phyloP scores from a whole-genome alignment of 2,888 invertebrate species.

The Latrodectus elegans region DNA sequence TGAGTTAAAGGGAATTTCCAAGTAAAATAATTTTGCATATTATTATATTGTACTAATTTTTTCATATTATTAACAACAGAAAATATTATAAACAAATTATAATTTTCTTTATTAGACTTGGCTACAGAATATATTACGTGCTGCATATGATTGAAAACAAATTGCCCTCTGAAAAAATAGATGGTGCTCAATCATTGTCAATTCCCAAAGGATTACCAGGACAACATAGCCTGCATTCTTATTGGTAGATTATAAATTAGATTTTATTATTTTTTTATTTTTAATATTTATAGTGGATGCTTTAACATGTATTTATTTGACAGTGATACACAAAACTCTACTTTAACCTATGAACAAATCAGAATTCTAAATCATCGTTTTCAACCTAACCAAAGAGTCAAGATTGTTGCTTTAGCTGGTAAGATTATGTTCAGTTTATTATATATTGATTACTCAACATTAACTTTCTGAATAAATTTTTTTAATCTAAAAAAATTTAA shows the following conservation, averaged over 20 bases:
- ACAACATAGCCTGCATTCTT: constrained; percentile 48
- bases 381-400: constrained; percentile 49
- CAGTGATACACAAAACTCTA: constrained; percentile 12
- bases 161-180: background rate
- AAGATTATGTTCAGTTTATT: constrained; percentile 1
- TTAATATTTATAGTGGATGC: background rate
- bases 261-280: background rate
- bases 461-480: too few species aligned
- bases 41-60: background rate
- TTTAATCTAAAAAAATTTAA: too few species aligned
- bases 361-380: constrained; percentile 59
- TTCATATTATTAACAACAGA: background rate
- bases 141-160: constrained; percentile 53
- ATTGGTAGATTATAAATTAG: constrained; percentile 23
- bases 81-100: background rate
- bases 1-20: background rate
- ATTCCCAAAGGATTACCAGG: constrained; percentile 37
- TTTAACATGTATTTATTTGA: background rate
- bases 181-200: constrained; percentile 2
- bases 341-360: constrained; percentile 57
- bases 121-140: constrained; percentile 42
- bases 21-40: background rate
- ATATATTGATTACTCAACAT: background rate
- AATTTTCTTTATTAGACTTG: constrained; percentile 31
- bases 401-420: constrained; percentile 73